Evolutionary conservation across 2,797 vertebrate species (phyloP), one percentile per base, ranked within the genome.

Genomic region (Pipistrellus kuhlii): DNA sequence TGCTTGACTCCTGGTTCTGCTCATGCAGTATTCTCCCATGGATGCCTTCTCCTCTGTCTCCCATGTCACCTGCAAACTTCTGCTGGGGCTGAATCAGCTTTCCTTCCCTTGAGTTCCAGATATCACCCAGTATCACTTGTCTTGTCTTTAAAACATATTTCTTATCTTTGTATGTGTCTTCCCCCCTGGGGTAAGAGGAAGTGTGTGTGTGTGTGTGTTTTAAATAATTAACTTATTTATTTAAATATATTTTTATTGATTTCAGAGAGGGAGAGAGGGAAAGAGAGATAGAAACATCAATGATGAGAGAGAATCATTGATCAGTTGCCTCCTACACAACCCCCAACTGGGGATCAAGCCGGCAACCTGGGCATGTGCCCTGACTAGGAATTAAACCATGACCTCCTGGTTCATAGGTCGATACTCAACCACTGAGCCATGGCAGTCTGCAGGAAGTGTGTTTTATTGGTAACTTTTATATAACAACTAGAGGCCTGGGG

Each of bases 11-110:
- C 35, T 30, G 35, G 3, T 48, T 88, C n/a, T 44, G 32, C 15
- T 27, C 9, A 0, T 0, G 20, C 30, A 21, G 23, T 11, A 25
- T 14, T 38, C 25, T 66, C 14, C 30, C 2, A n/a, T 17, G 17
- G 17, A 12, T 32, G 1, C 9, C 30, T n/a, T 23, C 27, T 85
- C 51, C 12, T 17, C 21, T 5, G 0, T 9, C 3, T 20, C 32
- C 14, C 8, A 1, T 69, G 12, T 85, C 20, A 11, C 27, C 83
- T 27, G 55, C 6, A 73, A 0, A 46, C 35, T 44, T 73, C 46
- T 59, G 17, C 23, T 14, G 44, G 25, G 25, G 3, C 17, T 41
- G 41, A 44, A 38, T 68, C 27, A 2, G 25, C 35, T 69, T 84
- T 44, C 71, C 3, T 30, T 51, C 8, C 17, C 5, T 38, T 9